Evolutionary conservation across 92 coral and sea anemone genomes (phyloP).

Genomic region (Zoanthus sociatus): DNA sequence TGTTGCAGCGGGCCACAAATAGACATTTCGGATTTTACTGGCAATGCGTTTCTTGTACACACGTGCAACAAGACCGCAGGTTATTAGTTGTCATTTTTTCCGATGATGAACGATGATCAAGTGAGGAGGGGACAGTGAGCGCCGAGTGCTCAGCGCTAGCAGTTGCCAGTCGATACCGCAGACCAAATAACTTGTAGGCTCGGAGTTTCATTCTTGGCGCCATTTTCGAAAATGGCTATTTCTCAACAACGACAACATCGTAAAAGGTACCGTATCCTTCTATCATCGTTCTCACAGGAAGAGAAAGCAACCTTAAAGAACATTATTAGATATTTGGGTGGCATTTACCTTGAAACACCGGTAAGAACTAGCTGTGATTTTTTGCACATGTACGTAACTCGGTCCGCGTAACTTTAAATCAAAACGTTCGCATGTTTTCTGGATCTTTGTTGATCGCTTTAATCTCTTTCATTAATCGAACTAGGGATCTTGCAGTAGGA

Average conservation of each 20-base stretch:
- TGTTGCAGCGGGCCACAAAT: no score
- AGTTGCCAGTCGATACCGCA: not conserved
- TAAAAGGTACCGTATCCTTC: slow-evolving; percentile 80
- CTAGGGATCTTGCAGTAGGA: no score
- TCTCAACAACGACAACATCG: slow-evolving; percentile 36
- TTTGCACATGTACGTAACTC: not conserved
- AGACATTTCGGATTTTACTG: no score
- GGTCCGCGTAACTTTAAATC: not conserved
- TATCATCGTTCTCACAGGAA: slow-evolving; percentile 81
- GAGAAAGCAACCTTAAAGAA: slow-evolving; percentile 71
- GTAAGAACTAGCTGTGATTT: slow-evolving; percentile 53
- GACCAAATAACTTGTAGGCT: slow-evolving; percentile 6
- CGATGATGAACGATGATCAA: no score
- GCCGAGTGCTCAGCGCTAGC: no score
- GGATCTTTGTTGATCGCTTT: no score
- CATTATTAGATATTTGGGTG: slow-evolving; percentile 84
- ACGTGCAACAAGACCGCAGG: no score
- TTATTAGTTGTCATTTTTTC: no score
- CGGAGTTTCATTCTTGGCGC: not conserved
- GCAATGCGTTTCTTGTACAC: no score
- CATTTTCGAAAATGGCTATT: slow-evolving; percentile 72
- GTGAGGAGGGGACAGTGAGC: no score
- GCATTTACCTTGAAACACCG: slow-evolving; percentile 83
- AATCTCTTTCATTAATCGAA: no score
- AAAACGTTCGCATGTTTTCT: not conserved